Percentiles rank a stretch among this genome's conserved stretches.
Conservation (phyloP, 2,113 vertebrate species). For the Chitala chitala region DNA sequence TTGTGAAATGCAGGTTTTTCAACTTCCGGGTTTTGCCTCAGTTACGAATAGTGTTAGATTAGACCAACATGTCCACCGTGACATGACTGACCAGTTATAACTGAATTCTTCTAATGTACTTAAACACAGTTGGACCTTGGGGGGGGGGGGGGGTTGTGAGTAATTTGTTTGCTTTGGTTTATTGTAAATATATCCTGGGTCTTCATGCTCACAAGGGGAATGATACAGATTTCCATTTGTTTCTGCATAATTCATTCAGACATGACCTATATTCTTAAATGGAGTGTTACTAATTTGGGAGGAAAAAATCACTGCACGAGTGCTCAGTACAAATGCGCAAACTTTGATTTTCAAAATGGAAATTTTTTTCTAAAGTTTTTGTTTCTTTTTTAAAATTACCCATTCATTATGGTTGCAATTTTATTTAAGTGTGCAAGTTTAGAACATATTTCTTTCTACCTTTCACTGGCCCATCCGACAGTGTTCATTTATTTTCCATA, state of each 20-base stretch:
- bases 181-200: slow-evolving; percentile 7
- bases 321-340: slow-evolving; percentile 3
- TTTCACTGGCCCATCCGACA: no score
- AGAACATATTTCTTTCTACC: no score
- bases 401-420: neutral
- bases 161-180: slow-evolving; percentile 6
- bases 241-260: slow-evolving; percentile 30
- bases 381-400: slow-evolving; percentile 1
- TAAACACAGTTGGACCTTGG: neutral
- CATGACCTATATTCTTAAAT: slow-evolving; percentile 25
- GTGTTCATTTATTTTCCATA: no score
- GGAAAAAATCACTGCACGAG: slow-evolving; percentile 7
- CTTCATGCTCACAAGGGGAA: slow-evolving; percentile 13
- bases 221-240: slow-evolving; percentile 24
- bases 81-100: neutral
- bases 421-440: no score
- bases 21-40: no score
- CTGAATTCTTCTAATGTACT: neutral
- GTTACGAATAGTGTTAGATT: no score
- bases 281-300: slow-evolving; percentile 17
- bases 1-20: no score
- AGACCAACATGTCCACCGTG: neutral
- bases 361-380: neutral
- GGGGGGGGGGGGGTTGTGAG: neutral
- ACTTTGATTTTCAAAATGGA: slow-evolving; percentile 10